Base-by-base conservation (phyloP, 2,888 invertebrate genomes). In the Calephelis perditalis region DNA sequence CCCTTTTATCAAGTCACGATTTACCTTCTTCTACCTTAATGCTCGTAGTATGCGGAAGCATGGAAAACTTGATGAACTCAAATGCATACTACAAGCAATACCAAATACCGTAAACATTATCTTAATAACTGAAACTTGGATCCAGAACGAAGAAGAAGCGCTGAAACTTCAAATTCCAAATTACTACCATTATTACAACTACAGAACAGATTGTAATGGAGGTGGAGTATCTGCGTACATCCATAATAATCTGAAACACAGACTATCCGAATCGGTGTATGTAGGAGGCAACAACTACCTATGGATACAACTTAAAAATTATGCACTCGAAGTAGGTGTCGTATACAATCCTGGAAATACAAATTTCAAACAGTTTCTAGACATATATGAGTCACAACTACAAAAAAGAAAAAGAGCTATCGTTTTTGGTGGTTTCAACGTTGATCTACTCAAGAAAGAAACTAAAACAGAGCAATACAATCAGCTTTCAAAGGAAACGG, bases 271-370 rank as follows among this genome's bases (percentile, higher is more conserved):
- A 37, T 56, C 56, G 10, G 26, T 43, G 10, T 69, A 69, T 40
- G 46, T 8, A 11, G 62, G 57, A 3, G 67, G 69, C 8, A 68
- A 63, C 15, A 69, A 72, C 36, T 72, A 63, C 11, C 56, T 70
- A 11, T 71, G 70, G 70, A 52, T 72, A 15, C 59, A 63, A 36
- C n/a, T 70, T 52, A 57, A 68, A 11, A 68, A 60, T 52, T 58
- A 49, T 15, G 52, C 66, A 49, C 46, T 71, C 0, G 64, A 67
- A 26, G 54, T 70, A 45, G 72, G 68, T 15, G 57, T 65, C 10
- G 54, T 71, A 1, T 71, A 70, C 58, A 65, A 68, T 35, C 67
- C 68, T 12, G 64, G 67, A 8, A 57, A 67, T 52, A 66, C 68
- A 8, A 65, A 68, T 10, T 58, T 60, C n/a, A 46, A 61, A 2